Evolutionary conservation across 2,797 vertebrate species (phyloP).

Genomic region (Brotula barbata): DNA sequence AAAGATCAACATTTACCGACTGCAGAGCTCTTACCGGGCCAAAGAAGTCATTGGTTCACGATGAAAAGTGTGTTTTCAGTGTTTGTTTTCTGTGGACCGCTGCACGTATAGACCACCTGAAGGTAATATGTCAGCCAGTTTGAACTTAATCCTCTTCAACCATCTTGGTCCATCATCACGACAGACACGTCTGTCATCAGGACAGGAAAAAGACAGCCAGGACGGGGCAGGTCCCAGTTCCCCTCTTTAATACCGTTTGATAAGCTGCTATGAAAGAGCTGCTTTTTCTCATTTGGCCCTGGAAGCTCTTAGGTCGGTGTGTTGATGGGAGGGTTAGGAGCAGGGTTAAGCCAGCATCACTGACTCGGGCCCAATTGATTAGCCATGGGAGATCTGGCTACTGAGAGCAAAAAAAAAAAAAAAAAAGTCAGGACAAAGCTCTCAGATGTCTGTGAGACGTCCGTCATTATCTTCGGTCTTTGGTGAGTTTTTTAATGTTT

Average conservation of each 20-base stretch:
- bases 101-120: constrained; percentile 47
- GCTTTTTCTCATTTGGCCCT: constrained; percentile 57
- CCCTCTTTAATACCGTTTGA: constrained; percentile 70
- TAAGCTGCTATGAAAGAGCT: constrained; percentile 75
- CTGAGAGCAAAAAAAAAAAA: constrained; percentile 27
- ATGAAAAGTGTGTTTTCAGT: constrained; percentile 13
- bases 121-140: constrained; percentile 51
- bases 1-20: constrained; percentile 27
- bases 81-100: constrained; percentile 28
- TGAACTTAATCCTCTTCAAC: constrained; percentile 57
- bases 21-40: constrained; percentile 18
- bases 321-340: constrained; percentile 70
- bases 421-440: constrained; percentile 29
- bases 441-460: constrained; percentile 28
- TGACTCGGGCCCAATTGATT: constrained; percentile 66
- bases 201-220: constrained; percentile 56
- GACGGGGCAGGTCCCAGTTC: constrained; percentile 65
- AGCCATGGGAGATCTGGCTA: constrained; percentile 43
- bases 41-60: constrained; percentile 16
- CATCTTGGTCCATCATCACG: constrained; percentile 62
- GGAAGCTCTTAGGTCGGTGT: constrained; percentile 65
- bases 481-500: constrained; percentile 53
- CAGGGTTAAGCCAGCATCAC: constrained; percentile 63
- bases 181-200: constrained; percentile 74
- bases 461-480: constrained; percentile 60